Base-by-base conservation (phyloP, 2,888 invertebrate species). In the Chorisops tibialis region DNA sequence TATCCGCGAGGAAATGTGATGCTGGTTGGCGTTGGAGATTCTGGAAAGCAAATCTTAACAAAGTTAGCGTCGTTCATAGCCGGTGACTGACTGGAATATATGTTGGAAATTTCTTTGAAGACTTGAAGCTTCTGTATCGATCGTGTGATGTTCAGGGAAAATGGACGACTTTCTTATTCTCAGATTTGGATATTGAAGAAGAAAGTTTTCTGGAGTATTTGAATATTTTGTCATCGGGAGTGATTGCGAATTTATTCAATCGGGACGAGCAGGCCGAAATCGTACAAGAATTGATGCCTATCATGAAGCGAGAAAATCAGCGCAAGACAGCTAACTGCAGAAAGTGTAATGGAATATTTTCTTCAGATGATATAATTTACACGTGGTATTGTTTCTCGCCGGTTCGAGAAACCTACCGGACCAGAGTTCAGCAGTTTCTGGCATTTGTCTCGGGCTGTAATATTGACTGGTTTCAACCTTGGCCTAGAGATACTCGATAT, bases 381-480 rank as follows among this genome's bases (percentile, higher is more conserved):
- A 97, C 74, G 93, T 97, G 0, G 93, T 91, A 0, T 88, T 96
- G 96, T 73, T 97, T 97, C 77, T 96, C 96, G 11, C 96, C 97
- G 0, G 96, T 96, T 0, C 96, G 96, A n/a, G 96, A 96, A 81
- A 95, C 95, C 67, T 96, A 97, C 73, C 82, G 96, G 61, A 89
- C 88, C 69, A 83, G 96, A 66, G 93, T 96, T 0, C 83, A 95
- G 74, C 85, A 94, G 69, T 97, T 97, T 74, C 96, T 96, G 2
- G 96, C 96, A 1, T 80, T 97, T 37, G 94, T 96, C 69, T 94
- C 96, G n/a, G 96, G 96, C 9, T 97, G 97, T 74, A 97, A 96
- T 0, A 93, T 97, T 68, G 95, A 97, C 77, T 97, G 97, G 97
- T 96, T 96, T 71, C 96, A 96, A 74, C 93, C 96, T 3, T 97